Evolutionary conservation across 2,888 invertebrate genomes (phyloP), one percentile per base, ranked within the genome.

Genomic region (Pyrrhia umbra): DNA sequence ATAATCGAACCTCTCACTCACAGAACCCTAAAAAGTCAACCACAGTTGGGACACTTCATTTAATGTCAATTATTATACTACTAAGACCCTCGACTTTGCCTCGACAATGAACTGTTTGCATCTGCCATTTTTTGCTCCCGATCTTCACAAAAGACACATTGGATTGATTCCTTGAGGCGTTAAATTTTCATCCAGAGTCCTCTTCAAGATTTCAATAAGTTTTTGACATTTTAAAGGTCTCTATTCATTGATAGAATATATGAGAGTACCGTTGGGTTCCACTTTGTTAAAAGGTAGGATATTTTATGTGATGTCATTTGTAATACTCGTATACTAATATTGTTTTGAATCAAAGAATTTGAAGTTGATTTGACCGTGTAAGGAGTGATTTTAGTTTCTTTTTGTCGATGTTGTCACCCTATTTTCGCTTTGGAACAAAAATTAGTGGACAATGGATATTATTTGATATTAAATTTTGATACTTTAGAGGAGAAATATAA

Each of bases 11-110:
- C 6, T 6, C 0, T 0, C 2, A 5, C n/a, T 2, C 8, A 73
- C 16, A 55, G 83, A 75, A 70, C 84, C 79, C 82, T 40, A 78
- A 81, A 77, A 57, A 57, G 47, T 65, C 62, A 70, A 81, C 72
- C 75, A 65, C 70, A 77, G 61, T 56, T 51, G 72, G 82, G 85
- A 86, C 88, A 92, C 92, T 92, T 90, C 90, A 92, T 92, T 92
- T 85, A 88, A 92, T 88, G 88, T 86, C 92, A 92, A 92, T 92
- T 91, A 90, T 88, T 83, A 85, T 77, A 79, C 57, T 75, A 82
- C 79, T 71, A 83, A 67, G 78, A 81, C 82, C 81, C 91, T 92
- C 90, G 88, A 92, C 90, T 90, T 85, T 55, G 83, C 84, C 82
- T 66, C 61, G 79, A 65, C 87, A 91, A 90, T 82, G 64, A 67